Base-by-base conservation (phyloP, 2,797 vertebrate genomes). In the Hypotaenidia philippensis region DNA sequence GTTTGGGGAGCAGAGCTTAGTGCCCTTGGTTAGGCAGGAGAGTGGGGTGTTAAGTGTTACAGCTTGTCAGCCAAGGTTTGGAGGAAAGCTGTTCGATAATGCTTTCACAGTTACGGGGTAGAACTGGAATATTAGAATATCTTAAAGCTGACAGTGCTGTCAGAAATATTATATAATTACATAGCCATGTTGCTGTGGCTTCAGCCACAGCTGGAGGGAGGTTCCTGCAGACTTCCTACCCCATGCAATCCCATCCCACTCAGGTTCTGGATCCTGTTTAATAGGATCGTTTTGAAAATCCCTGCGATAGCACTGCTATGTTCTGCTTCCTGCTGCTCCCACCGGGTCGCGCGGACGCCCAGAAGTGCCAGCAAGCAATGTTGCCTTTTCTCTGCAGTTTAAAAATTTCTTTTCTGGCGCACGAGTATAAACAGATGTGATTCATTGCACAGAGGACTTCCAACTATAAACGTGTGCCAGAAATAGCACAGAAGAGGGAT, bases 361-460 rank as follows among this genome's bases (percentile, higher is more conserved):
- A n/a, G 27, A 41, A 78, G 61, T 61, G 69, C 69, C 92, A 74
- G 55, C 74, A 56, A 76, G 41, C 87, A 26, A 3, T 14, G 27
- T n/a, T 77, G 45, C 44, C 71, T 72, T 83, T 77, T 68, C 77
- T 86, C 80, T 79, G 75, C 90, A 64, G 57, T 60, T 92, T 21
- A 76, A 20, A 70, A 63, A 80, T 92, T 9, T 36, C 90, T 94
- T 72, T 89, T 64, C 64, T 96, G 95, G 86, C 92, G 65, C 69
- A 21, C 20, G 3, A 71, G 55, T 41, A 29, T 76, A 87, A 83
- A 71, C 81, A 96, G 96, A 80, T 93, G 92, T 85, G 94, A 89
- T 84, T 81, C 66, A 34, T 63, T 83, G 90, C 53, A 3, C 7
- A 22, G 63, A 89, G 80, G 47, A 55, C 34, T 78, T n/a, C 61